A percentile compares a stretch with the other conserved stretches of the same genome.
These are phyloP conservation scores for Rhyzopertha dominica DNA, from an alignment of 1,140 invertebrate genomes.

Conservation along the genomic window DNA sequence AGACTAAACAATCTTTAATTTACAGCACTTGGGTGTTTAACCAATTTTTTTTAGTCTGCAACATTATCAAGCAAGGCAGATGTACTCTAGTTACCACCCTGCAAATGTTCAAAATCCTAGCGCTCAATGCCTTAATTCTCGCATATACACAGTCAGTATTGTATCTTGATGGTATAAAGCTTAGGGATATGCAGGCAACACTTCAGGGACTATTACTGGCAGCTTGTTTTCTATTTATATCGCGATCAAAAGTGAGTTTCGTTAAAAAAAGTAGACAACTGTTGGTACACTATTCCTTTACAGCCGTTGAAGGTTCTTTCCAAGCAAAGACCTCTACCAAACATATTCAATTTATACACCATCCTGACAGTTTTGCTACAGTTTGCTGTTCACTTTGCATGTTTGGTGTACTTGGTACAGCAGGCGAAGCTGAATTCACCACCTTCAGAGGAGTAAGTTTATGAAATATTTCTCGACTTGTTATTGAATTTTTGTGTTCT, in stretches of 20 bases:
- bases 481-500: too few relatives aligned
- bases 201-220: slow-evolving; percentile 91
- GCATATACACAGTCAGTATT: slow-evolving; percentile 99
- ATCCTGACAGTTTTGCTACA: slow-evolving; percentile 92
- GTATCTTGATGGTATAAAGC: slow-evolving; percentile 97
- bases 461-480: slow-evolving; percentile 1
- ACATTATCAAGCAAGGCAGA: slow-evolving; percentile 98
- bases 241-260: slow-evolving; percentile 82
- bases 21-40: too few relatives aligned
- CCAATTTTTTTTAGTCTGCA: slow-evolving; percentile 74
- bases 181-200: slow-evolving; percentile 96
- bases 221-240: slow-evolving; percentile 97
- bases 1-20: too few relatives aligned
- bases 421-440: slow-evolving; percentile 67
- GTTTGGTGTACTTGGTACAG: slow-evolving; percentile 84
- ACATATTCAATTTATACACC: slow-evolving; percentile 99
- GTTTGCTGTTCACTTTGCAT: slow-evolving; percentile 92
- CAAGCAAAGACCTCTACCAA: slow-evolving; percentile 90
- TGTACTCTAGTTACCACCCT: slow-evolving; percentile 98
- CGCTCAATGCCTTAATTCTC: slow-evolving; percentile 94
- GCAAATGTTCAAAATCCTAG: slow-evolving; percentile 99
- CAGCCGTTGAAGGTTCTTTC: slow-evolving; percentile 92
- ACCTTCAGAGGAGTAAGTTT: slow-evolving; percentile 53
- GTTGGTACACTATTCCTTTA: slow-evolving; percentile 41
- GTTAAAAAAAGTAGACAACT: slow-evolving; percentile 3